These are phyloP conservation scores for Chloroclysta siterata DNA, from an alignment of 2,888 invertebrate species.

Conservation along the genomic window DNA sequence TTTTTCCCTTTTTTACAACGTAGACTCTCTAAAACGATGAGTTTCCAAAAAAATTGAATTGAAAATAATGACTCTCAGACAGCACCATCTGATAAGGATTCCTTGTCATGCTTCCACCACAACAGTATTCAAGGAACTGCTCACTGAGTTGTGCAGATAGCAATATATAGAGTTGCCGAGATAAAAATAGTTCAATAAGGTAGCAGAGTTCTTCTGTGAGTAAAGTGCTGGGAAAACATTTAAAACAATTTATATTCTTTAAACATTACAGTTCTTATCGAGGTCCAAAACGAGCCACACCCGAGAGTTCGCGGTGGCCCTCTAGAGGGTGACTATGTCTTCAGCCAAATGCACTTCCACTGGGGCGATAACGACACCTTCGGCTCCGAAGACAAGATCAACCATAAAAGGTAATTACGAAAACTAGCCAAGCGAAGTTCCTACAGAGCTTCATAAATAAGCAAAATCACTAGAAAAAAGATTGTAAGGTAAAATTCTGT, in stretches of 20 bases:
- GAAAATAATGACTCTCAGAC: too few species aligned
- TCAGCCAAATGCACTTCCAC: slow-evolving; percentile 93
- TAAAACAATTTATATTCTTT: neutral
- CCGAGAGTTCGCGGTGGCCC: slow-evolving; percentile 88
- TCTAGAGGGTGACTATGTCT: slow-evolving; percentile 86
- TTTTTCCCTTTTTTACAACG: too few species aligned
- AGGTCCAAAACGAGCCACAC: slow-evolving; percentile 80
- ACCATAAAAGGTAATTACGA: slow-evolving; percentile 83
- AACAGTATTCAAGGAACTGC: too few species aligned
- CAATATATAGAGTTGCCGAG: neutral
- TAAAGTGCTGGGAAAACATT: neutral
- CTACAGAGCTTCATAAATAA: neutral
- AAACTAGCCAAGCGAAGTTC: neutral
- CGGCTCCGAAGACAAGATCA: slow-evolving; percentile 92
- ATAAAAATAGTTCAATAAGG: neutral
- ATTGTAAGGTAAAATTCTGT: neutral
- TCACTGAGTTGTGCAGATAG: neutral
- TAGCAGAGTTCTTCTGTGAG: neutral
- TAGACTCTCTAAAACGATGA: too few species aligned
- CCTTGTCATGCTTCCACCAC: too few species aligned
- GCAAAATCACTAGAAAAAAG: neutral
- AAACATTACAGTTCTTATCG: slow-evolving; percentile 84
- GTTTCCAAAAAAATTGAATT: too few species aligned
- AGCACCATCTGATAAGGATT: too few species aligned
- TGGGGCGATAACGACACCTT: slow-evolving; percentile 91